phyloP scores from a whole-genome alignment of 2,888 invertebrate species.

The Cremastinae sp. region DNA sequence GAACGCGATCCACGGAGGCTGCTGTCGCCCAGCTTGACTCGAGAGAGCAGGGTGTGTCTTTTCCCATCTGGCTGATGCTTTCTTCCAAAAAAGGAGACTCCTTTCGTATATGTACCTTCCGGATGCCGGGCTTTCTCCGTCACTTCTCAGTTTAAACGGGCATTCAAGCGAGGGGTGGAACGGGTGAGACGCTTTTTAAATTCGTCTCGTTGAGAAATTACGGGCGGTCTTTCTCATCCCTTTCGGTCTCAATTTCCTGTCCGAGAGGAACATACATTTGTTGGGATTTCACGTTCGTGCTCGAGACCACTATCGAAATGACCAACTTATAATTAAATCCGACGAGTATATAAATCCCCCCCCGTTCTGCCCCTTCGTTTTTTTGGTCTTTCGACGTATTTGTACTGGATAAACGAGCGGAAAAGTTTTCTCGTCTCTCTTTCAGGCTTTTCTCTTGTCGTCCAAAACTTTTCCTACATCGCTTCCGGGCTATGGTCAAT shows the following conservation, averaged over 20 bases:
- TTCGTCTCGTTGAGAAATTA: no score
- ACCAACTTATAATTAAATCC: constrained; percentile 54
- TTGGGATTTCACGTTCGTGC: background rate
- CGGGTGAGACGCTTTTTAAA: no score
- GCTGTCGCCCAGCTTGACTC: background rate
- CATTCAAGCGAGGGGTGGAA: no score
- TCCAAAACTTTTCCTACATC: constrained; percentile 29
- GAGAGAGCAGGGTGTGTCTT: constrained; percentile 13
- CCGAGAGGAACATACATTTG: constrained; percentile 3
- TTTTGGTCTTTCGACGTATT: constrained; percentile 26
- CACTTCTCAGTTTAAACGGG: background rate
- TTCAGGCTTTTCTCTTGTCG: background rate
- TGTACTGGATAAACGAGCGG: constrained; percentile 44
- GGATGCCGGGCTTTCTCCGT: constrained; percentile 3
- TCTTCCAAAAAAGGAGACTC: constrained; percentile 1
- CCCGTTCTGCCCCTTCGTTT: background rate
- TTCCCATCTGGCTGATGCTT: constrained; percentile 23
- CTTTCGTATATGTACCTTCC: constrained; percentile 8
- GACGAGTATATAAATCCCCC: constrained; percentile 18
- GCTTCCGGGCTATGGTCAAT: background rate
- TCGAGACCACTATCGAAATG: constrained; percentile 34
- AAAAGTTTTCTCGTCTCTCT: constrained; percentile 35
- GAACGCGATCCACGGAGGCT: background rate
- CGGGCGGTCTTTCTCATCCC: background rate
- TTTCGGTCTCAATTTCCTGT: background rate